phyloP scores from a whole-genome alignment of 2,888 invertebrate genomes.

The Cheilosia scutellata region DNA sequence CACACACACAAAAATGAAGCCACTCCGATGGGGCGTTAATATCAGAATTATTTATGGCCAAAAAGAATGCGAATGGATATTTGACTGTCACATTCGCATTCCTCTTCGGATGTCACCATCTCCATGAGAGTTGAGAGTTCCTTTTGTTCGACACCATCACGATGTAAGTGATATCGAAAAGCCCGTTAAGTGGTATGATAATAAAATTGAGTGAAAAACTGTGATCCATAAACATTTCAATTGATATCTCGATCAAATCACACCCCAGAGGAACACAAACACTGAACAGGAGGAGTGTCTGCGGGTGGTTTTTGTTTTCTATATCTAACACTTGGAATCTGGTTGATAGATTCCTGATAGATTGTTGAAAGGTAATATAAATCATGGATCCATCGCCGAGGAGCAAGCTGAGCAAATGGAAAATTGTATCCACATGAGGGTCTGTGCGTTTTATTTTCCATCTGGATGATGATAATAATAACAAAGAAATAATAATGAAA shows the following conservation, averaged over 20 bases:
- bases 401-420: slow-evolving; percentile 5
- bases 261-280: background rate
- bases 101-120: background rate
- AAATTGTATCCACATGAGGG: background rate
- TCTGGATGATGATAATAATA: slow-evolving; percentile 5
- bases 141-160: slow-evolving; percentile 11
- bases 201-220: slow-evolving; percentile 72
- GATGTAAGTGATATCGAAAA: slow-evolving; percentile 62
- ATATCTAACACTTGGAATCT: slow-evolving; percentile 67
- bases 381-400: slow-evolving; percentile 25
- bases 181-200: slow-evolving; percentile 71
- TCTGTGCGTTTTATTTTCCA: slow-evolving; percentile 13
- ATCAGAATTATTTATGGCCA: slow-evolving; percentile 70
- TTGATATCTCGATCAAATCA: slow-evolving; percentile 32
- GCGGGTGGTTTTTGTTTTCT: slow-evolving; percentile 4
- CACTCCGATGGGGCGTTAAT: slow-evolving; percentile 51
- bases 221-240: slow-evolving; percentile 58
- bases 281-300: background rate
- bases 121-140: background rate
- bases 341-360: slow-evolving; percentile 64
- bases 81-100: background rate
- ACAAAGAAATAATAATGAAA: slow-evolving; percentile 7
- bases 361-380: slow-evolving; percentile 67
- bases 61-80: slow-evolving; percentile 31
- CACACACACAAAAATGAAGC: slow-evolving; percentile 30